Percentiles rank a stretch among this genome's conserved stretches.
These are phyloP conservation scores for Tachysurus fulvidraco DNA, from an alignment of 2,113 vertebrate genomes.

Conservation along the genomic window DNA sequence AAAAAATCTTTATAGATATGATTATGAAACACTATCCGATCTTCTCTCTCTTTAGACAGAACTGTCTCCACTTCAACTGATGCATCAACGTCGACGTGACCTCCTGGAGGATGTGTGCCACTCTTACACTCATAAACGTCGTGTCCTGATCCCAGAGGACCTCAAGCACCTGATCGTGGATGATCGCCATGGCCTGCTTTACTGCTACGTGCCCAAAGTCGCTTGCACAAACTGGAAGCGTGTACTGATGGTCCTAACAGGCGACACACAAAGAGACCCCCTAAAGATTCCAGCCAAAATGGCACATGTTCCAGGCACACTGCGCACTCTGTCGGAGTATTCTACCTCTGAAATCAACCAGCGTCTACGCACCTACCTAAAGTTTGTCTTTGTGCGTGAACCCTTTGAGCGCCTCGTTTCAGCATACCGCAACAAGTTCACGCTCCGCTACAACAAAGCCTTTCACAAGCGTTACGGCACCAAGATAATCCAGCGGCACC, in stretches of 20 bases:
- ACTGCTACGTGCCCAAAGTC: constrained; percentile 97
- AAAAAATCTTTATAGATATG: neutral
- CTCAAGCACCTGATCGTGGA: constrained; percentile 93
- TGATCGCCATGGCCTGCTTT: constrained; percentile 84
- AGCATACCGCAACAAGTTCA: constrained; percentile 91
- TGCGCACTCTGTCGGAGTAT: constrained; percentile 86
- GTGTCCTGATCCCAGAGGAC: constrained; percentile 82
- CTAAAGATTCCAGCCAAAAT: constrained; percentile 85
- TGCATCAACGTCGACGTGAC: constrained; percentile 81
- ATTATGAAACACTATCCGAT: neutral
- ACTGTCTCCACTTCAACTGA: constrained; percentile 70
- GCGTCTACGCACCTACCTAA: constrained; percentile 89
- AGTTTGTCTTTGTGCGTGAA: constrained; percentile 92
- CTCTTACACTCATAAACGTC: constrained; percentile 80
- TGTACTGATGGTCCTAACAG: constrained; percentile 88
- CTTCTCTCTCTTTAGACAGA: constrained; percentile 56
- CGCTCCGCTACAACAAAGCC: constrained; percentile 85
- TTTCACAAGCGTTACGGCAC: constrained; percentile 93
- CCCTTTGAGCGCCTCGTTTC: constrained; percentile 93
- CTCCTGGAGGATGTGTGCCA: constrained; percentile 79
- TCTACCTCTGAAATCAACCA: constrained; percentile 83
- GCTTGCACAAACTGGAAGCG: constrained; percentile 98
- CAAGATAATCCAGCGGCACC: constrained; percentile 86
- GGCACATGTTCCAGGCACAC: constrained; percentile 83
- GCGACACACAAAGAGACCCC: constrained; percentile 76